These are phyloP conservation scores for Lanius collurio DNA, from an alignment of 2,113 vertebrate genomes.

Conservation along the genomic window DNA sequence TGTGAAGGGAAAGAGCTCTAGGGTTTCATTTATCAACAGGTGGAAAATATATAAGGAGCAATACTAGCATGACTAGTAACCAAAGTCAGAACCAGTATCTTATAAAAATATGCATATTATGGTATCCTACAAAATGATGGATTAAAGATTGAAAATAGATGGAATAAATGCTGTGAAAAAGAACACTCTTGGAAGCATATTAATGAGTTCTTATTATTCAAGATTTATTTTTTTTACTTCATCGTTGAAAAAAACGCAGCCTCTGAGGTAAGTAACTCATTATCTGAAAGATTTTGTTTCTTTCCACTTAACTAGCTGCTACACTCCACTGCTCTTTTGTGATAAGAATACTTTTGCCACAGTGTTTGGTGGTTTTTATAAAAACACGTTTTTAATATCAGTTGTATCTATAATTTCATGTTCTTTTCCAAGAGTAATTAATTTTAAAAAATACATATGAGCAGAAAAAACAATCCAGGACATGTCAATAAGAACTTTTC, in stretches of 20 bases:
- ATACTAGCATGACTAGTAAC: not conserved
- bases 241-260: not conserved
- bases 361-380: not conserved
- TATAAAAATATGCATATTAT: not conserved
- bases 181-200: not conserved
- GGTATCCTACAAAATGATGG: not conserved
- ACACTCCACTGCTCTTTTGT: not conserved
- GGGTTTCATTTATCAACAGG: not conserved
- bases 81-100: not conserved
- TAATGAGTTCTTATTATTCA: not conserved
- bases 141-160: not conserved
- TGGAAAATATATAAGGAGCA: not conserved
- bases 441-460: not conserved
- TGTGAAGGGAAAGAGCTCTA: not conserved
- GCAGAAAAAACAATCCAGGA: not conserved
- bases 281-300: not conserved
- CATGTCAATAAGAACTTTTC: not conserved
- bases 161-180: not conserved
- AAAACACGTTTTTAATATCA: not conserved
- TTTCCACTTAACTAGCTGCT: not conserved
- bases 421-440: not conserved
- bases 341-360: not conserved
- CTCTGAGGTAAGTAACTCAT: not conserved
- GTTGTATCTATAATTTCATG: not conserved
- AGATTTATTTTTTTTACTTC: not conserved